These are phyloP conservation scores for Adelognathus sp. DNA, from an alignment of 2,888 invertebrate genomes.

Conservation along the genomic window DNA sequence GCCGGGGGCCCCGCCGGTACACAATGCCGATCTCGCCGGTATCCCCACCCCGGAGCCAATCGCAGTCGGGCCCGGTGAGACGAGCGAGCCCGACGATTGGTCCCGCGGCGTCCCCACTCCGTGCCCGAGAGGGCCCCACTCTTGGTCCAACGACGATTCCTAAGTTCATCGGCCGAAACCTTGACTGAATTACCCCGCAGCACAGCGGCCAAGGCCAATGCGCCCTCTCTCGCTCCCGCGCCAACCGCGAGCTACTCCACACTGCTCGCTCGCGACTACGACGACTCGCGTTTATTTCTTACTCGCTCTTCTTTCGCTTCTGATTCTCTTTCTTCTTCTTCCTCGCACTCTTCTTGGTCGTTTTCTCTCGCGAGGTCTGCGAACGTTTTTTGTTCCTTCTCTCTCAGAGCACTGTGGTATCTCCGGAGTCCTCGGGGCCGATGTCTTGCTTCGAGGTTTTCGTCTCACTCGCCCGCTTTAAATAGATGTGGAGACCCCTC, in stretches of 20 bases:
- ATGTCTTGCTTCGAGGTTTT: neutral
- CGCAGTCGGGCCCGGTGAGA: slow-evolving; percentile 70
- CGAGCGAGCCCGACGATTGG: slow-evolving; percentile 61
- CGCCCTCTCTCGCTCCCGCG: slow-evolving; percentile 72
- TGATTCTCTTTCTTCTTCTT: slow-evolving; percentile 41
- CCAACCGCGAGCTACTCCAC: slow-evolving; percentile 58
- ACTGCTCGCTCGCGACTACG: slow-evolving; percentile 56
- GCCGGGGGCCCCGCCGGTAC: slow-evolving; percentile 79
- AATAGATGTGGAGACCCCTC: neutral
- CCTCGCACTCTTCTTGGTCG: slow-evolving; percentile 54
- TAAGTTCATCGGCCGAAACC: slow-evolving; percentile 92
- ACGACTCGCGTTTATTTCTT: slow-evolving; percentile 48
- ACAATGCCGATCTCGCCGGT: slow-evolving; percentile 81
- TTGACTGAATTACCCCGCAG: slow-evolving; percentile 90
- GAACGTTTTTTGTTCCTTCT: slow-evolving; percentile 21
- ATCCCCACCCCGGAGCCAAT: slow-evolving; percentile 75
- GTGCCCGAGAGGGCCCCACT: slow-evolving; percentile 71
- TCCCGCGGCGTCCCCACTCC: slow-evolving; percentile 54
- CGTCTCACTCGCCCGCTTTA: neutral
- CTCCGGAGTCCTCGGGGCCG: neutral
- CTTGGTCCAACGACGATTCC: slow-evolving; percentile 76
- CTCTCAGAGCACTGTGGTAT: slow-evolving; percentile 39
- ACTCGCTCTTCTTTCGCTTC: slow-evolving; percentile 54
- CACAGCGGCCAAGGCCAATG: slow-evolving; percentile 88
- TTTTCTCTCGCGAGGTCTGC: slow-evolving; percentile 19